Evolutionary conservation across 2,113 vertebrate genomes (phyloP).

Genomic region (Strigops habroptila): DNA sequence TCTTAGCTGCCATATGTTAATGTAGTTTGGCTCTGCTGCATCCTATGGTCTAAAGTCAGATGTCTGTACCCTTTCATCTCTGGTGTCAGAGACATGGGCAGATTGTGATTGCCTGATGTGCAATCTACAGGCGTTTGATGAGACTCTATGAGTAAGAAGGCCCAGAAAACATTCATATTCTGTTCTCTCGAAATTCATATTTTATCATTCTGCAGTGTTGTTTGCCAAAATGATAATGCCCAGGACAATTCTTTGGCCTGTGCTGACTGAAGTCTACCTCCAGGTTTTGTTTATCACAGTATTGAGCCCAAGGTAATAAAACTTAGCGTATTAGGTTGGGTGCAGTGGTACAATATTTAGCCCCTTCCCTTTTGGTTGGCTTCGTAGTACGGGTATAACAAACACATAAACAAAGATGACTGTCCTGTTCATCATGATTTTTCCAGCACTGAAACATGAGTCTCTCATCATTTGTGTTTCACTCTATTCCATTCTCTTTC

Average conservation of each 20-base stretch:
- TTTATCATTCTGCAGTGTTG: not conserved
- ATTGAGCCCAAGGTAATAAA: not conserved
- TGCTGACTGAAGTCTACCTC: not conserved
- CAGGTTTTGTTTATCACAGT: not conserved
- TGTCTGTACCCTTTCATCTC: not conserved
- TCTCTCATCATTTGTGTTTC: not conserved
- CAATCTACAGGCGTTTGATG: not conserved
- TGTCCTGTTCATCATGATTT: not conserved
- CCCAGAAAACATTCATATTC: not conserved
- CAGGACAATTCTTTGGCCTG: not conserved
- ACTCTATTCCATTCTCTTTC: slow-evolving; percentile 19
- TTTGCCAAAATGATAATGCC: not conserved
- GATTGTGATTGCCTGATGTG: not conserved
- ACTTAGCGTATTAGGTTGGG: not conserved
- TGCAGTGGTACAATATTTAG: not conserved
- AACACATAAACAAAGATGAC: not conserved
- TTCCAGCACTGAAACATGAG: slow-evolving; percentile 11
- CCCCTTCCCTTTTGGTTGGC: not conserved
- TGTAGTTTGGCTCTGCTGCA: slow-evolving; percentile 35
- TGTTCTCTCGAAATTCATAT: not conserved
- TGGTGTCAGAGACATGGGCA: not conserved
- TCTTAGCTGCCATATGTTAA: slow-evolving; percentile 58
- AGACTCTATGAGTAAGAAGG: not conserved
- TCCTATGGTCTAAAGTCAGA: not conserved
- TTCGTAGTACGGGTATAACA: not conserved